These are phyloP conservation scores for Drosophila neotestacea DNA, from an alignment of 2,888 invertebrate genomes.

Conservation along the genomic window DNA sequence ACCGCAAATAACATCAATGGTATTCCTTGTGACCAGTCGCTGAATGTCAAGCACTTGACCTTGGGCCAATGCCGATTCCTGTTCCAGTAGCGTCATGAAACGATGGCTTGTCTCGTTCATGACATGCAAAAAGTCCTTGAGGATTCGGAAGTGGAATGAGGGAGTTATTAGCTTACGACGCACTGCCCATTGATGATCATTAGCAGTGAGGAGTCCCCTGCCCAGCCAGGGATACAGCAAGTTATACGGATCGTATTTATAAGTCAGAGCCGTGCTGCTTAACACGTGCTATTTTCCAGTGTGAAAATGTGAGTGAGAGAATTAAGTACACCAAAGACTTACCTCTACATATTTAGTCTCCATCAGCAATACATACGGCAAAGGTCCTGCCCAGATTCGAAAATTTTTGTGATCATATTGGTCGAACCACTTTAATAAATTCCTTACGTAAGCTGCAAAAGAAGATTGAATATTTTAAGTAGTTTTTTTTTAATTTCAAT, in stretches of 20 bases:
- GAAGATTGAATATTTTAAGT: background rate
- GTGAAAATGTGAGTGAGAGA: background rate
- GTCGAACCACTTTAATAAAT: slow-evolving; percentile 36
- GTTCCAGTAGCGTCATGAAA: slow-evolving; percentile 82
- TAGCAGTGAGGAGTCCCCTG: slow-evolving; percentile 85
- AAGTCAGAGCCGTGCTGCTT: slow-evolving; percentile 83
- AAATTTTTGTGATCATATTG: slow-evolving; percentile 42
- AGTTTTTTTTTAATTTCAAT: too few relatives aligned
- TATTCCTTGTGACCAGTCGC: slow-evolving; percentile 85
- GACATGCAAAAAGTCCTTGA: slow-evolving; percentile 74
- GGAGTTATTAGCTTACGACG: slow-evolving; percentile 86
- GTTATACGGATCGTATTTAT: slow-evolving; percentile 84
- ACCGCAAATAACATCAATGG: slow-evolving; percentile 85
- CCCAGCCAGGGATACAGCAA: slow-evolving; percentile 85
- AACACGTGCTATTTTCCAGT: slow-evolving; percentile 56
- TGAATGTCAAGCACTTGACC: slow-evolving; percentile 85
- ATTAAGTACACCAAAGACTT: background rate
- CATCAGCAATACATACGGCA: slow-evolving; percentile 49
- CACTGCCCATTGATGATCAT: slow-evolving; percentile 84
- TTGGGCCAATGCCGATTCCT: slow-evolving; percentile 47
- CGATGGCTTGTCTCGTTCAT: slow-evolving; percentile 86
- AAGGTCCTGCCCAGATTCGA: slow-evolving; percentile 52
- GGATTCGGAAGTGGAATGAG: slow-evolving; percentile 83
- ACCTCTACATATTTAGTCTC: slow-evolving; percentile 63
- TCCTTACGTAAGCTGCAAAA: slow-evolving; percentile 42